Conservation (phyloP, 2,888 invertebrate species). For the Congeria kusceri region DNA sequence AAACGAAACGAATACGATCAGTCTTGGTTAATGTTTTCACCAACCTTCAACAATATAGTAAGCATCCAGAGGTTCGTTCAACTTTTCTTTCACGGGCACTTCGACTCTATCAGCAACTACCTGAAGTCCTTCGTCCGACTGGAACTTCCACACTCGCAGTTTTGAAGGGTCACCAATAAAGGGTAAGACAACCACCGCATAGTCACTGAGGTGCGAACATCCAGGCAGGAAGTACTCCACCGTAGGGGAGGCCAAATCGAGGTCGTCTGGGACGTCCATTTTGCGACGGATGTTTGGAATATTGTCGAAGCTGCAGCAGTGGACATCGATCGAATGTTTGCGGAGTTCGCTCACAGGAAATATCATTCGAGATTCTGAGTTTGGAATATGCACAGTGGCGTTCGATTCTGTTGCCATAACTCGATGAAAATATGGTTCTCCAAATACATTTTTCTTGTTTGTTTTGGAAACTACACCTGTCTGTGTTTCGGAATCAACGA, state of each 20-base stretch:
- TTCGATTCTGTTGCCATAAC: slow-evolving; percentile 12
- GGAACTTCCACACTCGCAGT: slow-evolving; percentile 42
- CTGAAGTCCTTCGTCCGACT: slow-evolving; percentile 38
- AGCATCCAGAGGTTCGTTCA: slow-evolving; percentile 22
- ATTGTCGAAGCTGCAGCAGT: slow-evolving; percentile 29
- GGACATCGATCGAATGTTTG: slow-evolving; percentile 30
- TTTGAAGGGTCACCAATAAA: slow-evolving; percentile 22
- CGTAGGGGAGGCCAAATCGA: slow-evolving; percentile 33
- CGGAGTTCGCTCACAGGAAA: slow-evolving; percentile 20
- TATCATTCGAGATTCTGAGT: slow-evolving; percentile 40
- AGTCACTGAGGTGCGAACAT: neutral
- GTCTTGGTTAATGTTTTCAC: too few relatives aligned
- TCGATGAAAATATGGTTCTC: slow-evolving; percentile 24
- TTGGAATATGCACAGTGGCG: slow-evolving; percentile 27
- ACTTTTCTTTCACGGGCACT: slow-evolving; percentile 27
- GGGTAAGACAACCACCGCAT: slow-evolving; percentile 39
- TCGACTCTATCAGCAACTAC: slow-evolving; percentile 11
- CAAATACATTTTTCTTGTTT: slow-evolving; percentile 39
- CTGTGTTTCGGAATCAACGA: slow-evolving; percentile 18
- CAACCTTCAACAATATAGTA: slow-evolving; percentile 38
- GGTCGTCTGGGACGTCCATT: slow-evolving; percentile 18
- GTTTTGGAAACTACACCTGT: slow-evolving; percentile 22
- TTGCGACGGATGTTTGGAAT: slow-evolving; percentile 24
- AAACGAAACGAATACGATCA: too few relatives aligned
- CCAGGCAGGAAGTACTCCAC: slow-evolving; percentile 44